Percentiles rank a stretch among this genome's conserved stretches.
phyloP scores from a whole-genome alignment of 2,888 invertebrate genomes.

The Apodemia duryi region DNA sequence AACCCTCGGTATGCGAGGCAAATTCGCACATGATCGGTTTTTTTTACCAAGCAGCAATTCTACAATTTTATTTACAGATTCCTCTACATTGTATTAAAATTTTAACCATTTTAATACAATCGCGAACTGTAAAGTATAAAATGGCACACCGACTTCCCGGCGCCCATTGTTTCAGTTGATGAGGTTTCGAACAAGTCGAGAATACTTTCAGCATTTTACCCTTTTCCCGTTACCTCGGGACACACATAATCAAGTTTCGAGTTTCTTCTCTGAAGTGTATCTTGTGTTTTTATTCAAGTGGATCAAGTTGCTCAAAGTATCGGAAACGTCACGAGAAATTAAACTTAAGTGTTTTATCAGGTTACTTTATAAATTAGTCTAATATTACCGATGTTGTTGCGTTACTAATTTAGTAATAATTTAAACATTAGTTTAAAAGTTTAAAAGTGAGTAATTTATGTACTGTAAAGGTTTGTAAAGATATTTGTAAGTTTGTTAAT shows the following conservation, averaged over 20 bases:
- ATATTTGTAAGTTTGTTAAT: too few species aligned
- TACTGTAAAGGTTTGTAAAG: too few species aligned
- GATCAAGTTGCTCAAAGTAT: conserved; percentile 7
- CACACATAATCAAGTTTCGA: conserved; percentile 16
- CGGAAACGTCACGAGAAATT: conserved; percentile 7
- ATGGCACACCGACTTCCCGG: conserved; percentile 2
- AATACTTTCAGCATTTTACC: conserved; percentile 12
- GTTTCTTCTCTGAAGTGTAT: conserved; percentile 11
- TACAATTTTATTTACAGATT: neutral
- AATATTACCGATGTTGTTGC: too few species aligned
- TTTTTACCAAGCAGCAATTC: neutral
- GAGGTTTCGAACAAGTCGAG: conserved; percentile 4
- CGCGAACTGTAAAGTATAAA: neutral
- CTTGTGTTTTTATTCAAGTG: conserved; percentile 4
- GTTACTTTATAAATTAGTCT: neutral
- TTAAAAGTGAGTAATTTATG: too few species aligned
- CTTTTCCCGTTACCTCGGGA: conserved; percentile 15
- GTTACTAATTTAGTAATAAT: too few species aligned
- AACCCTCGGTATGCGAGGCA: too few species aligned
- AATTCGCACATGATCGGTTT: too few species aligned
- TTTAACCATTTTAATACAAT: neutral
- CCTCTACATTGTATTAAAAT: neutral
- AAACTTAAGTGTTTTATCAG: neutral
- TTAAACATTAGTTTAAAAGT: too few species aligned
- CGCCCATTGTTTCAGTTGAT: conserved; percentile 9